A percentile compares a stretch with the other conserved stretches of the same genome.
These are phyloP conservation scores for Muricea muricata DNA, from an alignment of 92 coral and sea anemone species.

Conservation along the genomic window DNA sequence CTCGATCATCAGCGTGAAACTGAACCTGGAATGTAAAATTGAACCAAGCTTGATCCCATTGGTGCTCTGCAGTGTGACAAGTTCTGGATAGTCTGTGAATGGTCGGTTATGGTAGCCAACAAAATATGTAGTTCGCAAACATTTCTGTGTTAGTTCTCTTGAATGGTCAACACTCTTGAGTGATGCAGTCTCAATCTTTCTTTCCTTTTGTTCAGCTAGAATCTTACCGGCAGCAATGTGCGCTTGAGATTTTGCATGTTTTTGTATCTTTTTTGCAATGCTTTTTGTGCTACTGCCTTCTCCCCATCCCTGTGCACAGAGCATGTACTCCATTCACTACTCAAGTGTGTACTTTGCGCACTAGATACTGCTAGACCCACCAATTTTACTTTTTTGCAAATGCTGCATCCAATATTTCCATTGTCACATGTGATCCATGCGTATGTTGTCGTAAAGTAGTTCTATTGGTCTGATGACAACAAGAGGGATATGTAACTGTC, in stretches of 20 bases:
- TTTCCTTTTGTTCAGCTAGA: background rate
- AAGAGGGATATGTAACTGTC: background rate
- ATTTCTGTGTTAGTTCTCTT: slow-evolving; percentile 2
- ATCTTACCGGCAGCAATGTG: background rate
- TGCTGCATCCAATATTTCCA: slow-evolving; percentile 4
- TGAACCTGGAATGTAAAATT: background rate
- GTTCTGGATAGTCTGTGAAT: background rate
- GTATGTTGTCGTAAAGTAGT: slow-evolving; percentile 10
- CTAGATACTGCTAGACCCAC: background rate
- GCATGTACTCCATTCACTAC: background rate
- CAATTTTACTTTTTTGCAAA: background rate
- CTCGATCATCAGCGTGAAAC: too few species aligned
- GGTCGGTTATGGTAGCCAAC: background rate
- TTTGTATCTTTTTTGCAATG: background rate
- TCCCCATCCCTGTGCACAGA: background rate
- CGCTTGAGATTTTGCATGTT: background rate
- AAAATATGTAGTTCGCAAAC: background rate
- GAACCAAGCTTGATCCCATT: background rate
- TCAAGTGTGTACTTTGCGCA: background rate
- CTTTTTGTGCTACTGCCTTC: background rate
- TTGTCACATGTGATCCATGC: background rate
- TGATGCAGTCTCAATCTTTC: background rate
- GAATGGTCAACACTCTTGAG: background rate
- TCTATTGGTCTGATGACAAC: slow-evolving; percentile 2
- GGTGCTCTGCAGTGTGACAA: background rate